These are phyloP conservation scores for Zelleria hepariella DNA, from an alignment of 2,888 invertebrate species.

Conservation along the genomic window DNA sequence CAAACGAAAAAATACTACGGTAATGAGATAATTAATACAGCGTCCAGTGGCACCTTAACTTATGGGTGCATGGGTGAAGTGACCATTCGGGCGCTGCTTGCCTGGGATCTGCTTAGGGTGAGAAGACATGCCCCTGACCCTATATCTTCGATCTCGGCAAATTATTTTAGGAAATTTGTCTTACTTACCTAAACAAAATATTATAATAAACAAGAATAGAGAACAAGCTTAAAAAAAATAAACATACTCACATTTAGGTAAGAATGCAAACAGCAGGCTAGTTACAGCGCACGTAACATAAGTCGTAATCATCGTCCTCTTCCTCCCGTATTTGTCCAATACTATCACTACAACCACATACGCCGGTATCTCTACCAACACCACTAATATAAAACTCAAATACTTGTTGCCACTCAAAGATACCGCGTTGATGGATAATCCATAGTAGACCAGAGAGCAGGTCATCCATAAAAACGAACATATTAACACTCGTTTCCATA, in stretches of 20 bases:
- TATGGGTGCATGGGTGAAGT: too few relatives aligned
- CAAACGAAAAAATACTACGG: too few relatives aligned
- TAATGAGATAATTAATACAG: too few relatives aligned
- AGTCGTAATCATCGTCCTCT: slow-evolving; percentile 73
- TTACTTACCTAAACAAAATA: neutral
- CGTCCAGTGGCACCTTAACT: too few relatives aligned
- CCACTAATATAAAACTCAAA: slow-evolving; percentile 79
- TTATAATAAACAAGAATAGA: neutral
- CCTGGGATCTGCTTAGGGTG: too few relatives aligned
- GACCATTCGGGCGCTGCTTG: too few relatives aligned
- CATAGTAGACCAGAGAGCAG: slow-evolving; percentile 85
- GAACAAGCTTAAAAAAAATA: neutral
- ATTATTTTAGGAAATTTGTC: neutral
- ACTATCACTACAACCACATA: slow-evolving; percentile 77
- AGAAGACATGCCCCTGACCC: too few relatives aligned
- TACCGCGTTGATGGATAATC: slow-evolving; percentile 83
- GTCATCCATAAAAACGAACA: slow-evolving; percentile 86
- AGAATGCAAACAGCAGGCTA: slow-evolving; percentile 74
- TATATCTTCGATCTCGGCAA: too few relatives aligned
- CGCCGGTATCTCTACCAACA: slow-evolving; percentile 79
- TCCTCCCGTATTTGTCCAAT: slow-evolving; percentile 77
- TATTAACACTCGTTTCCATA: slow-evolving; percentile 73
- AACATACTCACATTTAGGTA: slow-evolving; percentile 66
- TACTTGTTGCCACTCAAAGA: slow-evolving; percentile 81
- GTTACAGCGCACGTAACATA: slow-evolving; percentile 75